Evolutionary conservation across 1,140 invertebrate genomes (phyloP).

Genomic region (Gyrodactylus bullatarudis): DNA sequence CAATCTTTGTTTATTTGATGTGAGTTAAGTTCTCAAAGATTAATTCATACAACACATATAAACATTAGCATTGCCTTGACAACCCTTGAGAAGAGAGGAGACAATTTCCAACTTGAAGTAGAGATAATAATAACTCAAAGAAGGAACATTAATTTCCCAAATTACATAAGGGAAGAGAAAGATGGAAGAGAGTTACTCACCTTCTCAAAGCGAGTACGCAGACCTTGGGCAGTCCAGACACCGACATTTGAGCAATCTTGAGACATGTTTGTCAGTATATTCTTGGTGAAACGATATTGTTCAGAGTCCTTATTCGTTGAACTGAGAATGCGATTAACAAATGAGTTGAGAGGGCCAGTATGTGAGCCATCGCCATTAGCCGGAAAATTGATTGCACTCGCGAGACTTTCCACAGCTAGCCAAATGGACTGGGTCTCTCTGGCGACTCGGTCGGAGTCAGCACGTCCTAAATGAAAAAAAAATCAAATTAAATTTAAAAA

Average conservation of each 20-base stretch:
- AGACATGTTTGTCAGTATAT: neutral
- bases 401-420: neutral
- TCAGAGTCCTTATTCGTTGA: neutral
- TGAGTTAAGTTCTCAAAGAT: too few relatives aligned
- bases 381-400: neutral
- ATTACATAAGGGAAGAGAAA: too few relatives aligned
- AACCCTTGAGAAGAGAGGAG: too few relatives aligned
- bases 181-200: neutral
- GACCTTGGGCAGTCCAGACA: neutral
- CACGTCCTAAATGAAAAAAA: too few relatives aligned
- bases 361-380: neutral
- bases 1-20: too few relatives aligned
- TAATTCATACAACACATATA: too few relatives aligned
- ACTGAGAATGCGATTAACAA: neutral
- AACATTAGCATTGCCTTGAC: too few relatives aligned
- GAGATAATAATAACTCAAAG: too few relatives aligned
- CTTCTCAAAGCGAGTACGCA: neutral
- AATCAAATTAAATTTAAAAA: too few relatives aligned
- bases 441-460: neutral
- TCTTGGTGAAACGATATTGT: neutral
- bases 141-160: too few relatives aligned
- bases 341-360: neutral
- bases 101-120: too few relatives aligned
- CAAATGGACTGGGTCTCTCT: neutral
- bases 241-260: neutral